A percentile compares a stretch with the other conserved stretches of the same genome.
Evolutionary conservation across 2,888 invertebrate species (phyloP).

Genomic region (Trissolcus brochymenae): DNA sequence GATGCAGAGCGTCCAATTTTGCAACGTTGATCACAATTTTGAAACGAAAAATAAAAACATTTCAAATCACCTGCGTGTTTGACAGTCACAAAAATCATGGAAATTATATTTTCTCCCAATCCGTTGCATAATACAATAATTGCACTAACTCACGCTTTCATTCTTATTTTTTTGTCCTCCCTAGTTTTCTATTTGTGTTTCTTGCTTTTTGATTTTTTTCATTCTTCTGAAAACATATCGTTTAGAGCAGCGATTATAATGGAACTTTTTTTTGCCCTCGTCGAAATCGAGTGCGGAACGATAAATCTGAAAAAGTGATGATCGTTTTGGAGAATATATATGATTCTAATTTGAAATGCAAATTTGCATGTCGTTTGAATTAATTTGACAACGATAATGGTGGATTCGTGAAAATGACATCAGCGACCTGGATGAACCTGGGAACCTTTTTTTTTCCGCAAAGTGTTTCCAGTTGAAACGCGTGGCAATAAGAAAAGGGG

Average conservation of each 20-base stretch:
- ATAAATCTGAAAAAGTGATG: conserved; percentile 31
- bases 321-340: conserved; percentile 30
- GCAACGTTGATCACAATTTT: neutral
- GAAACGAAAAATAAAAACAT: too few species aligned
- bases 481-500: conserved; percentile 11
- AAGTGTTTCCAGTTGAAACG: conserved; percentile 15
- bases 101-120: conserved; percentile 15
- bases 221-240: conserved; percentile 7
- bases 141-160: neutral
- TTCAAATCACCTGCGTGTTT: too few species aligned
- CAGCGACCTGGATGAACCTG: conserved; percentile 24
- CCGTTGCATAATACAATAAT: conserved; percentile 17
- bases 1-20: too few species aligned
- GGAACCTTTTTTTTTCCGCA: neutral
- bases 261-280: neutral
- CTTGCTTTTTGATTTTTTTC: conserved; percentile 17
- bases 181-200: too few species aligned
- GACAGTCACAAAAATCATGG: neutral
- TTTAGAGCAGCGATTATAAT: neutral
- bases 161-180: too few species aligned
- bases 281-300: conserved; percentile 11
- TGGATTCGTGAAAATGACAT: conserved; percentile 30
- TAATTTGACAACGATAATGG: conserved; percentile 29
- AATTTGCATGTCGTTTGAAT: conserved; percentile 39
- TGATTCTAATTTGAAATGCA: conserved; percentile 29